Conservation (phyloP, 23 tunicate species). For the Clavelina lepadiformis region DNA sequence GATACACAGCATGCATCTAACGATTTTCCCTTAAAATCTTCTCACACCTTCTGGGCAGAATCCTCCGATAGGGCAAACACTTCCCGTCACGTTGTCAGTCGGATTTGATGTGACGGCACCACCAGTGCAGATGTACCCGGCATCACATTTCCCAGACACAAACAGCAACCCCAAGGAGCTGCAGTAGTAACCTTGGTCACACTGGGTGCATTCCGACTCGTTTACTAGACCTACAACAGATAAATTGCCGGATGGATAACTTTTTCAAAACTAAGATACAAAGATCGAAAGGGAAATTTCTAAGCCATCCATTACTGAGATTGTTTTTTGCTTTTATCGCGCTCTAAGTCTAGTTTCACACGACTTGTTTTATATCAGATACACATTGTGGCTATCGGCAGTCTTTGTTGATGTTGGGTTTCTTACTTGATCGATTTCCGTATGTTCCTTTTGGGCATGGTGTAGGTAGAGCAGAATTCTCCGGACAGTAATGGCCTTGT, state of each 20-base stretch:
- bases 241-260: background rate
- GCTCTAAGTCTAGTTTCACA: too few species aligned
- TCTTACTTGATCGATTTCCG: constrained; percentile 26
- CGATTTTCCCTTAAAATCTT: too few species aligned
- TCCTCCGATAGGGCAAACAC: constrained; percentile 69
- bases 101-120: constrained; percentile 71
- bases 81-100: constrained; percentile 45
- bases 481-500: constrained; percentile 76
- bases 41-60: constrained; percentile 62
- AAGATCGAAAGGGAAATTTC: too few species aligned
- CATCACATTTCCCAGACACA: constrained; percentile 75
- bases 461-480: constrained; percentile 18
- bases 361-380: too few species aligned
- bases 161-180: constrained; percentile 78
- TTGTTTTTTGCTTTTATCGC: too few species aligned
- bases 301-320: too few species aligned
- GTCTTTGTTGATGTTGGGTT: background rate
- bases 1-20: too few species aligned
- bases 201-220: constrained; percentile 55
- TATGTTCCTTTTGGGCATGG: constrained; percentile 99
- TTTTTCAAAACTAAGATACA: background rate
- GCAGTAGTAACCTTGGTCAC: constrained; percentile 82
- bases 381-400: too few species aligned
- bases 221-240: constrained; percentile 21
- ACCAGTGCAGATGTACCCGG: constrained; percentile 75